These are phyloP conservation scores for Eulithis testata DNA, from an alignment of 2,888 invertebrate species.

Conservation along the genomic window DNA sequence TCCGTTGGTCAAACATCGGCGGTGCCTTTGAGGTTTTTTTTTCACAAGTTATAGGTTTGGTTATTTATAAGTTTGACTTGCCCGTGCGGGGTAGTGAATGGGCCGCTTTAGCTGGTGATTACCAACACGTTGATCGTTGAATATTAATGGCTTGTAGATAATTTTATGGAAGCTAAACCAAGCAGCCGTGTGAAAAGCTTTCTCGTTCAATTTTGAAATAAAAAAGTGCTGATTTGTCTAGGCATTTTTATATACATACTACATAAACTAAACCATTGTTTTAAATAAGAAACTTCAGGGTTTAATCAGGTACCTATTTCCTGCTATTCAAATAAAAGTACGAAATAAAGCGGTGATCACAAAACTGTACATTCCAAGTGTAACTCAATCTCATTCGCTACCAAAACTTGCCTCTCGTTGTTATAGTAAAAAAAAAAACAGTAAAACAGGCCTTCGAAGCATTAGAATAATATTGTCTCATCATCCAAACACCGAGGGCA, in stretches of 20 bases:
- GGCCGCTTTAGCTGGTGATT: background rate
- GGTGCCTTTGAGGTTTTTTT: slow-evolving; percentile 46
- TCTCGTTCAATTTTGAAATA: too few relatives aligned
- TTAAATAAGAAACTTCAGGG: too few relatives aligned
- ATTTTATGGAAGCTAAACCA: background rate
- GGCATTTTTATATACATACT: too few relatives aligned
- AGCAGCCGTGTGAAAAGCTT: too few relatives aligned
- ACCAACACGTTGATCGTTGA: background rate
- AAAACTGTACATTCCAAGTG: too few relatives aligned
- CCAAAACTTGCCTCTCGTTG: background rate
- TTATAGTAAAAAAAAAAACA: background rate
- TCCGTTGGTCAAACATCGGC: slow-evolving; percentile 53
- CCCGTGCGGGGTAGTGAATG: slow-evolving; percentile 11
- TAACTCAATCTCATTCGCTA: background rate
- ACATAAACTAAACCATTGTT: too few relatives aligned
- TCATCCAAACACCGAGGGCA: slow-evolving; percentile 31
- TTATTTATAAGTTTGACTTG: background rate
- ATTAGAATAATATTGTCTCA: slow-evolving; percentile 30
- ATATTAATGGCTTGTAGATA: background rate
- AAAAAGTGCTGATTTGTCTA: too few relatives aligned
- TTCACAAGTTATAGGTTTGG: too few relatives aligned
- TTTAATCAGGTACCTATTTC: too few relatives aligned
- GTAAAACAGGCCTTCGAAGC: slow-evolving; percentile 5
- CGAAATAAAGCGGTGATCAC: too few relatives aligned
- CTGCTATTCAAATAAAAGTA: too few relatives aligned